These are phyloP conservation scores for Vollenhovia emeryi DNA, from an alignment of 1,140 invertebrate species.

Conservation along the genomic window DNA sequence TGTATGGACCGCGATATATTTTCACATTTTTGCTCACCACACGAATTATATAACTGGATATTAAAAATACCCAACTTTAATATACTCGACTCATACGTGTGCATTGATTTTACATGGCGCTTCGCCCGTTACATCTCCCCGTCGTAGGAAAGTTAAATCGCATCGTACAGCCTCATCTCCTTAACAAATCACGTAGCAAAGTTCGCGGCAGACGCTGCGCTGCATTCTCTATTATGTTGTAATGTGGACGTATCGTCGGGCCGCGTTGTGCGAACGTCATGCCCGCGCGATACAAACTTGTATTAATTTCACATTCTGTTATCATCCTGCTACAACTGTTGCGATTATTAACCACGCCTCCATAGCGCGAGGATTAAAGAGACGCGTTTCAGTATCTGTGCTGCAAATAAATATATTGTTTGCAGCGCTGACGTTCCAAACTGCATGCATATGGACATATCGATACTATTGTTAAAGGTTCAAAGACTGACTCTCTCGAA, in stretches of 20 bases:
- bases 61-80: background rate
- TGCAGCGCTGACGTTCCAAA: background rate
- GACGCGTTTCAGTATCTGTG: background rate
- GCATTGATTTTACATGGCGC: constrained; percentile 61
- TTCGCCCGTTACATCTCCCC: background rate
- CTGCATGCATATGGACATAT: background rate
- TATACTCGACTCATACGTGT: background rate
- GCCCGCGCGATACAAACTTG: constrained; percentile 23
- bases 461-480: background rate
- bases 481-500: background rate
- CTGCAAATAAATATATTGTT: constrained; percentile 5
- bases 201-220: constrained; percentile 41
- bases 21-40: background rate
- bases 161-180: constrained; percentile 26
- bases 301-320: constrained; percentile 54
- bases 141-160: constrained; percentile 38
- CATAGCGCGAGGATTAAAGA: background rate
- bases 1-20: background rate
- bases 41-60: background rate
- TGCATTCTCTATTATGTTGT: constrained; percentile 35
- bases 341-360: background rate
- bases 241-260: constrained; percentile 25
- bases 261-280: constrained; percentile 1
- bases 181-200: constrained; percentile 65
- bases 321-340: background rate